phyloP scores from a whole-genome alignment of 2,113 vertebrate species.

The Platycercus adscitus region DNA sequence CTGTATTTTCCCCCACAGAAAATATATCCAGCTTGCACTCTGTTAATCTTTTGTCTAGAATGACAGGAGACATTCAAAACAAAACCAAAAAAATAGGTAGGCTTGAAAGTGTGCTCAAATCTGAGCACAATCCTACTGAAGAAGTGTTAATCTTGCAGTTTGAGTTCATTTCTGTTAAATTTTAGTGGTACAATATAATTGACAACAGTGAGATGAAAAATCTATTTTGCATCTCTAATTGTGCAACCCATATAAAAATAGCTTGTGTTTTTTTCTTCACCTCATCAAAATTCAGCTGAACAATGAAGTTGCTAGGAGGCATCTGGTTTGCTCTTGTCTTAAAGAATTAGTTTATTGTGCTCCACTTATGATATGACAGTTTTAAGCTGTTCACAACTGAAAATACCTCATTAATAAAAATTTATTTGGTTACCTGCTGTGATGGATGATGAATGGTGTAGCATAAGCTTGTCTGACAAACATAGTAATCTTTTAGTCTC shows the following conservation, averaged over 20 bases:
- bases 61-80: not conserved
- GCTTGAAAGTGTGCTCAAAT: not conserved
- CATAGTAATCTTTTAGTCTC: not conserved
- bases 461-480: not conserved
- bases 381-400: not conserved
- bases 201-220: not conserved
- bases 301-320: not conserved
- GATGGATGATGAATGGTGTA: not conserved
- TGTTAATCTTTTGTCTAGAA: not conserved
- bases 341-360: not conserved
- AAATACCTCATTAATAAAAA: not conserved
- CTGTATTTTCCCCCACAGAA: not conserved
- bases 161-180: not conserved
- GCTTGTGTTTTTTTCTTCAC: not conserved
- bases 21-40: rapidly evolving
- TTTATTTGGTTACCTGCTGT: not conserved
- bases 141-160: not conserved
- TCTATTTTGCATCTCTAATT: not conserved
- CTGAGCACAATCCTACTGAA: not conserved
- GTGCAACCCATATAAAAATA: not conserved
- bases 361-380: not conserved
- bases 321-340: not conserved
- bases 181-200: not conserved
- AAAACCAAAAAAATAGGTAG: not conserved
- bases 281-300: not conserved